Conservation (phyloP, 1,140 invertebrate genomes). For the Zophobas atratus region DNA sequence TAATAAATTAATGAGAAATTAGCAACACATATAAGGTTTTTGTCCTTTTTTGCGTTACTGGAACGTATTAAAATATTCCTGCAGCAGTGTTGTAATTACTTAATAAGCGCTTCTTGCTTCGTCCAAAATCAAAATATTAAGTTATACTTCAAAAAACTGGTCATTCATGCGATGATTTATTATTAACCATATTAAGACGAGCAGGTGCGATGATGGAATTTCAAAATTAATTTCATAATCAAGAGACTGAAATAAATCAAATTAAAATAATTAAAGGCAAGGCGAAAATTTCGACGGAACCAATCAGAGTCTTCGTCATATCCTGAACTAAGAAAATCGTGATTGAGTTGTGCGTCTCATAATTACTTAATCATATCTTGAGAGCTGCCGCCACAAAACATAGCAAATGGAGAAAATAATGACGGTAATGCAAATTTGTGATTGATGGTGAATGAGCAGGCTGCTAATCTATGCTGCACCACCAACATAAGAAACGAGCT, state of each 20-base stretch:
- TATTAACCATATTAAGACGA: slow-evolving; percentile 24
- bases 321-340: slow-evolving; percentile 21
- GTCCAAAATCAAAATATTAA: slow-evolving; percentile 23
- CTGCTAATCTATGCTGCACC: background rate
- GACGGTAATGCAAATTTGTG: slow-evolving; percentile 25
- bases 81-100: background rate
- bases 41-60: background rate
- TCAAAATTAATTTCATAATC: slow-evolving; percentile 42
- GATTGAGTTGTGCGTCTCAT: slow-evolving; percentile 34
- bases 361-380: slow-evolving; percentile 32
- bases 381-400: slow-evolving; percentile 6
- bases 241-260: slow-evolving; percentile 44
- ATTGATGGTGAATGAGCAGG: slow-evolving; percentile 1
- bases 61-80: background rate
- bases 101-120: background rate
- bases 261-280: slow-evolving; percentile 42
- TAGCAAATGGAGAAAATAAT: slow-evolving; percentile 22
- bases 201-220: slow-evolving; percentile 47
- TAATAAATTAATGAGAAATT: too few relatives aligned
- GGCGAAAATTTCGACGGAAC: slow-evolving; percentile 24
- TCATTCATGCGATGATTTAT: slow-evolving; percentile 42
- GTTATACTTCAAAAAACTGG: background rate
- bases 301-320: slow-evolving; percentile 19
- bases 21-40: too few relatives aligned
- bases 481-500: background rate